Evolutionary conservation across 2,888 invertebrate genomes (phyloP), one percentile per base, ranked within the genome.

Genomic region (Eupeodes latifasciatus): DNA sequence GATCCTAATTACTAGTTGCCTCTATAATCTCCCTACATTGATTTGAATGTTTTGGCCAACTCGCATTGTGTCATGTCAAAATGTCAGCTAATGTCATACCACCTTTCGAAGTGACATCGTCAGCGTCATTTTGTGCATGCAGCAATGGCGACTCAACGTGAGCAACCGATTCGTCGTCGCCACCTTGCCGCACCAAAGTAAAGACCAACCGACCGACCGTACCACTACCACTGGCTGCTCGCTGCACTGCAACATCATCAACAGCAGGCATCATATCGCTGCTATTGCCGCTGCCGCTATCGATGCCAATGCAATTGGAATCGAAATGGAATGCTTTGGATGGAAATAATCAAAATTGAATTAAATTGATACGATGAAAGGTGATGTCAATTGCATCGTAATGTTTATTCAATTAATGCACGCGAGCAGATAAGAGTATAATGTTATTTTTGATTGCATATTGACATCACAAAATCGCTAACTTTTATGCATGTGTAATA

Each of bases 21-120:
- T 85, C 64, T 59, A 27, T 27, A 76, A 85, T 82, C 89, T 16
- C 34, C 57, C 85, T 11, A 16, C 69, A 78, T 82, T 89, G 89
- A 89, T 89, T 85, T 89, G 89, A 89, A 89, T 85, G 85, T 89
- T 85, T 77, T 75, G 81, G 71, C 66, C 85, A 78, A 79, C 72
- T 85, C 89, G 82, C 85, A 85, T 85, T 79, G 85, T 85, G 89
- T 82, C 89, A 89, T 89, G 89, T 85, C 89, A 82, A 89, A 85
- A 85, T 85, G 89, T 85, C 89, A 85, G 81, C 85, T 85, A 85
- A 82, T 89, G 85, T 89, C 89, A 85, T 89, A 79, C 85, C 88
- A 85, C 85, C 88, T 88, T 85, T 88, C 78, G 71, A 69, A 88
- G 81, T 85, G 81, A 77, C 69, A 85, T 85, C 88, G 88, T 76